Conservation (phyloP, 2,797 vertebrate species). For the Artibeus jamaicensis region DNA sequence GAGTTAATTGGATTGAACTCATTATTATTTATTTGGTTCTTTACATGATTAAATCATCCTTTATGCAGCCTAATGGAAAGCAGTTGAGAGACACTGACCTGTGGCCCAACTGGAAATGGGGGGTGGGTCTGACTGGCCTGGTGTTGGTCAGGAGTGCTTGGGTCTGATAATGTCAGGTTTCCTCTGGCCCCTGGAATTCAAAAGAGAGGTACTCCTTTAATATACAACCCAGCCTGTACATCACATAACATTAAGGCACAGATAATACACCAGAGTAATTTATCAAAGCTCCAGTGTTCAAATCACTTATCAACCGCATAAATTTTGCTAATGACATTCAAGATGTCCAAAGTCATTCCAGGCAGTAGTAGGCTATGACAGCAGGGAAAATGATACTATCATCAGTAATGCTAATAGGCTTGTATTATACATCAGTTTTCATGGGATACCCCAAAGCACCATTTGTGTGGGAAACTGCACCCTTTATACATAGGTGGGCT, state of each 20-base stretch:
- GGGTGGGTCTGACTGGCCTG: conserved; percentile 92
- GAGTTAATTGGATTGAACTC: conserved; percentile 65
- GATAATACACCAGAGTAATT: conserved; percentile 88
- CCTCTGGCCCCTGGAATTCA: conserved; percentile 91
- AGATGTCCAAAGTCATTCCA: conserved; percentile 82
- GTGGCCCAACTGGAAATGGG: conserved; percentile 92
- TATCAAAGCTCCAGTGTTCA: conserved; percentile 88
- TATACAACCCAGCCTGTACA: conserved; percentile 79
- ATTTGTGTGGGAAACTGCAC: conserved; percentile 23
- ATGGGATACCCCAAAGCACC: conserved; percentile 66
- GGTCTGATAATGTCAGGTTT: conserved; percentile 89
- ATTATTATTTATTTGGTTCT: conserved; percentile 68
- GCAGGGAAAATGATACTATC: conserved; percentile 85
- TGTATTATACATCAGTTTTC: conserved; percentile 88
- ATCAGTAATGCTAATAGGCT: conserved; percentile 79
- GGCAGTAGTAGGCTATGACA: conserved; percentile 84
- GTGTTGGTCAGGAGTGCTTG: conserved; percentile 91
- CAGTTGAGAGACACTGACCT: conserved; percentile 87
- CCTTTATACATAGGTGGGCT: conserved; percentile 81
- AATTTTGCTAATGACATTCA: conserved; percentile 86
- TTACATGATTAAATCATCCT: conserved; percentile 26
- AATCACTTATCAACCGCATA: conserved; percentile 86
- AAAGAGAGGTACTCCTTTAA: conserved; percentile 80
- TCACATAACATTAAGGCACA: conserved; percentile 82
- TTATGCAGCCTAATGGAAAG: background rate